phyloP scores from a whole-genome alignment of 35 echinoderm and acorn worm species.

The Acanthaster planci region DNA sequence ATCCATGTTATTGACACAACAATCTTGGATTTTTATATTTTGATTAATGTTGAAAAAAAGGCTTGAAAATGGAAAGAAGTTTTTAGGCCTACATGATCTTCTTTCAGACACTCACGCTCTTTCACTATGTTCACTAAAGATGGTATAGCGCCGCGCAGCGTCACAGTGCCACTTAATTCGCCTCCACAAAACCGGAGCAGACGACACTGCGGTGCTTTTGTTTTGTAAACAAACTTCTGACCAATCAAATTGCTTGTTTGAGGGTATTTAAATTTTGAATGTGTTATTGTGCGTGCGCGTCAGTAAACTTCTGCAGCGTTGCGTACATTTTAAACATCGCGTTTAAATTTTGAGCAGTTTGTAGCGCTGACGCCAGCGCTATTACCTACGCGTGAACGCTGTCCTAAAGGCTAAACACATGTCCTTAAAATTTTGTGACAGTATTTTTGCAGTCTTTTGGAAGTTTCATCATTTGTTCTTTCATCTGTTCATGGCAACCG shows the following conservation, averaged over 20 bases:
- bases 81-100: no score
- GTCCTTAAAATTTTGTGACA: background rate
- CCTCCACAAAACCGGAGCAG: no score
- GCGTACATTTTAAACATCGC: slow-evolving; percentile 8
- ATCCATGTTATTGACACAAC: no score
- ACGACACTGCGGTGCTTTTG: no score
- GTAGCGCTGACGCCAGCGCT: background rate
- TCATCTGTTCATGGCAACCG: background rate
- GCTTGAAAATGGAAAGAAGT: no score
- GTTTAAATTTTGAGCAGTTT: background rate
- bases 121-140: no score
- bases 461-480: background rate
- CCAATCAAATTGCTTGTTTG: background rate
- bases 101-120: no score
- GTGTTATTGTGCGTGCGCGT: slow-evolving; percentile 4
- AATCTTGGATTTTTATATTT: no score
- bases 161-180: no score
- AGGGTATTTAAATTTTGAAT: background rate
- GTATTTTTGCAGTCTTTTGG: background rate
- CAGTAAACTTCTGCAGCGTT: background rate
- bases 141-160: no score
- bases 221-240: background rate
- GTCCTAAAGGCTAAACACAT: background rate
- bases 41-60: no score
- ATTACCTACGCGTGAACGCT: background rate